phyloP scores from a whole-genome alignment of 2,888 invertebrate species.

The Acrobasis repandana region DNA sequence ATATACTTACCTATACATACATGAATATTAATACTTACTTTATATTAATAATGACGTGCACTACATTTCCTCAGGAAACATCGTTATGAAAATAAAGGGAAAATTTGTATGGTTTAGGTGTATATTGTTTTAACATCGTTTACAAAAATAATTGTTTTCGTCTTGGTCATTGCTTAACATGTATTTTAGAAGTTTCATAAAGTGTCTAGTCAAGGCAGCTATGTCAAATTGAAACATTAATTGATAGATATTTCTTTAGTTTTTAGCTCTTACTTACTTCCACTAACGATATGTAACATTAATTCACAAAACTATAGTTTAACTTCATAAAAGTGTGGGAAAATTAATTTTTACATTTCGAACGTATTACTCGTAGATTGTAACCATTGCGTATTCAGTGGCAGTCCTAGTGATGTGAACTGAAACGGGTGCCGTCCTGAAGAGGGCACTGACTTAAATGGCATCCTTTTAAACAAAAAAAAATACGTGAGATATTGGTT shows the following conservation, averaged over 20 bases:
- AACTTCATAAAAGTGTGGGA: neutral
- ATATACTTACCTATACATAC: conserved; percentile 34
- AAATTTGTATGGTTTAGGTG: conserved; percentile 27
- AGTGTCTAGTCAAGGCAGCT: conserved; percentile 6
- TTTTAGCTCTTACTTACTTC: conserved; percentile 5
- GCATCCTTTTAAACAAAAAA: too few relatives aligned
- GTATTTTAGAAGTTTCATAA: neutral
- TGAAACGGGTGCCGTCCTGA: too few relatives aligned
- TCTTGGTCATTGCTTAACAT: conserved; percentile 7
- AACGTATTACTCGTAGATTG: too few relatives aligned
- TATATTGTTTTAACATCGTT: too few relatives aligned
- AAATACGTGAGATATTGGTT: too few relatives aligned
- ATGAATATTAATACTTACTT: conserved; percentile 23
- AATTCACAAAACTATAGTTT: conserved; percentile 17
- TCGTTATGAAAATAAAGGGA: conserved; percentile 25
- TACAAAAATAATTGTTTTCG: conserved; percentile 8
- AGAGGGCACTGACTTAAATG: too few relatives aligned
- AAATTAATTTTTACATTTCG: neutral
- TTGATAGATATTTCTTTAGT: neutral
- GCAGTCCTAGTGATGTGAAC: too few relatives aligned
- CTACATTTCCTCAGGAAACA: conserved; percentile 37
- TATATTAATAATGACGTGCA: conserved; percentile 54
- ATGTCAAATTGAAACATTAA: neutral
- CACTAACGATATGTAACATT: neutral
- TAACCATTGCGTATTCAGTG: too few relatives aligned